Base-by-base conservation (phyloP, 2,888 invertebrate species). In the Tiphia femorata region DNA sequence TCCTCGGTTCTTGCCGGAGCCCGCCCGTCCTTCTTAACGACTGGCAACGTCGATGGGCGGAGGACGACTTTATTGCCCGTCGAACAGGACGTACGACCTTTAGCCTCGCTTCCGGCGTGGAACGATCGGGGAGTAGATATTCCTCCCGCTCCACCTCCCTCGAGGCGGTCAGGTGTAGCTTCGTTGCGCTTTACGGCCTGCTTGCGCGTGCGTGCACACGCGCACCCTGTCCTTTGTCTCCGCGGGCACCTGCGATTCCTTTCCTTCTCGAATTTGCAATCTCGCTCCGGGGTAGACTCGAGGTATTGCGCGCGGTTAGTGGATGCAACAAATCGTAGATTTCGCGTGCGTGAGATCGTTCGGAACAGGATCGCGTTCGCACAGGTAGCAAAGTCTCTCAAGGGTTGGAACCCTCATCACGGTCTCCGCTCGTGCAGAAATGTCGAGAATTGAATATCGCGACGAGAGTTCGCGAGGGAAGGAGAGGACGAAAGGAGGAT, bases 271-370 rank as follows among this genome's bases (percentile, higher is more conserved):
- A 33, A 14, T 14, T 33, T n/a, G 12, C 12, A n/a, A 33, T 33
- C 33, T 33, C 33, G 27, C 14, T 27, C 17, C 35, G 38, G 29
- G 20, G 21, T 16, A n/a, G n/a, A n/a, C 12, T 33, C 12, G 10
- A n/a, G 47, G 20, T 40, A 41, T 30, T 35, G 14, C 6, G 21
- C 30, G 17, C 7, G 40, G 30, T 41, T 25, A 30, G 44, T 16
- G 12, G 35, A 12, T n/a, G 43, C 61, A 61, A 63, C 64, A 70
- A 63, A 65, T 65, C 70, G 66, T 51, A 73, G 70, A 70, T 75
- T n/a, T n/a, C 57, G 66, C 66, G 71, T 58, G 65, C 68, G 67
- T 72, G 69, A 73, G 72, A 76, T 72, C 70, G 68, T 74, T 71
- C 63, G 46, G 64, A 58, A 47, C 67, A n/a, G n/a, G 70, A 70